phyloP scores from a whole-genome alignment of 2,113 vertebrate species.

The Megaptera novaeangliae region DNA sequence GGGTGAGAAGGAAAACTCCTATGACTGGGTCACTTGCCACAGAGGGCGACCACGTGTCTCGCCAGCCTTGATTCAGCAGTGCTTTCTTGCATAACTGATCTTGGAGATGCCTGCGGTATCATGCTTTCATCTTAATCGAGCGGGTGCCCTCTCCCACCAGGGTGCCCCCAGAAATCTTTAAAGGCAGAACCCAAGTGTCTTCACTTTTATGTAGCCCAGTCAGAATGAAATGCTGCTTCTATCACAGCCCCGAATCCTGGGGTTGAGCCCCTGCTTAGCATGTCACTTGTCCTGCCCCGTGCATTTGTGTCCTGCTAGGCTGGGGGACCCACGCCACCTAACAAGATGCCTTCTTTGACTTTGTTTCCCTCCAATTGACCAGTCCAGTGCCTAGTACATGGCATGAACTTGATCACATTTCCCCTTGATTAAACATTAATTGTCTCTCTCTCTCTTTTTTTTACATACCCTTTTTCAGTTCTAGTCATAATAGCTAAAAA shows the following conservation, averaged over 20 bases:
- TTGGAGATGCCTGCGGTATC: fast-evolving
- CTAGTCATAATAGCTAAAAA: not conserved
- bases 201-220: fast-evolving
- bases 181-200: not conserved
- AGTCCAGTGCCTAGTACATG: not conserved
- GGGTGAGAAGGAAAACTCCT: not conserved
- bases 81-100: not conserved
- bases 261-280: fast-evolving
- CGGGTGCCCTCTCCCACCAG: fast-evolving
- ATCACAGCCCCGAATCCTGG: fast-evolving
- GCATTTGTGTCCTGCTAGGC: not conserved
- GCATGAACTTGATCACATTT: not conserved
- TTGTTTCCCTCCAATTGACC: not conserved
- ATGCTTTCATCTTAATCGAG: not conserved
- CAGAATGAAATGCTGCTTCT: not conserved
- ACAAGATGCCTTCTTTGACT: not conserved
- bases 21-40: not conserved
- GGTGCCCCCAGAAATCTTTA: not conserved
- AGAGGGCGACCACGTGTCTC: not conserved
- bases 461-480: not conserved
- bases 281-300: not conserved
- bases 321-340: too few species aligned
- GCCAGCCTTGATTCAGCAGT: not conserved
- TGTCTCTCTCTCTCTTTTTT: not conserved
- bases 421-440: not conserved